These are phyloP conservation scores for Cyanistes caeruleus DNA, from an alignment of 2,113 vertebrate species.

Conservation along the genomic window DNA sequence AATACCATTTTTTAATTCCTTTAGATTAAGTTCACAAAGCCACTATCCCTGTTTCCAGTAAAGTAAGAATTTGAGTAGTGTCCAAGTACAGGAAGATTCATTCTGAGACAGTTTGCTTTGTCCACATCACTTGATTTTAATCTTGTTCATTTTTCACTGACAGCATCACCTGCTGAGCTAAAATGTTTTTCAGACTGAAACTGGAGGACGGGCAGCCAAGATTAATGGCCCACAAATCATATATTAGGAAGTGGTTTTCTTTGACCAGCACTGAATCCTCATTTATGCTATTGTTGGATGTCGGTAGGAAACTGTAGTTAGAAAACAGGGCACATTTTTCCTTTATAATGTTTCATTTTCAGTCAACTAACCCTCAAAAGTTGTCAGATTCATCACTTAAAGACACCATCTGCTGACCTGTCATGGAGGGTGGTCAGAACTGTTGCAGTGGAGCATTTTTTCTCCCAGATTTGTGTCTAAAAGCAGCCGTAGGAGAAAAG, in stretches of 20 bases:
- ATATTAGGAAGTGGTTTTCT: conserved; percentile 33
- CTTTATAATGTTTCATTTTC: conserved; percentile 28
- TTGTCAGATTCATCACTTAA: conserved; percentile 56
- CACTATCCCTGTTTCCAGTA: not conserved
- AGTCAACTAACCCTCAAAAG: conserved; percentile 6
- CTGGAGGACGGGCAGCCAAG: conserved; percentile 43
- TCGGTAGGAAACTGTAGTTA: not conserved
- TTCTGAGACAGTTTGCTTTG: conserved; percentile 47
- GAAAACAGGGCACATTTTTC: not conserved
- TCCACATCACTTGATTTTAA: conserved; percentile 63
- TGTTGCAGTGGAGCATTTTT: not conserved
- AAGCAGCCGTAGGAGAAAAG: not conserved
- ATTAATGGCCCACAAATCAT: conserved; percentile 53
- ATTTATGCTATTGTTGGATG: not conserved
- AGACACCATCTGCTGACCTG: conserved; percentile 51
- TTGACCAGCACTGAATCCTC: conserved; percentile 33
- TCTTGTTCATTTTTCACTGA: conserved; percentile 69
- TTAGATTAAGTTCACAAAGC: not conserved
- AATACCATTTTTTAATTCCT: not conserved
- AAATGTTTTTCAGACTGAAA: conserved; percentile 57
- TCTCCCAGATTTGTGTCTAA: not conserved
- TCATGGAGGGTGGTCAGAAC: conserved; percentile 10
- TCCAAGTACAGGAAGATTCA: not conserved
- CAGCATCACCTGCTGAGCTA: conserved; percentile 69
- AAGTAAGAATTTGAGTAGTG: not conserved